These are phyloP conservation scores for Rhinoraja longicauda DNA, from an alignment of 2,797 vertebrate genomes.

Conservation along the genomic window DNA sequence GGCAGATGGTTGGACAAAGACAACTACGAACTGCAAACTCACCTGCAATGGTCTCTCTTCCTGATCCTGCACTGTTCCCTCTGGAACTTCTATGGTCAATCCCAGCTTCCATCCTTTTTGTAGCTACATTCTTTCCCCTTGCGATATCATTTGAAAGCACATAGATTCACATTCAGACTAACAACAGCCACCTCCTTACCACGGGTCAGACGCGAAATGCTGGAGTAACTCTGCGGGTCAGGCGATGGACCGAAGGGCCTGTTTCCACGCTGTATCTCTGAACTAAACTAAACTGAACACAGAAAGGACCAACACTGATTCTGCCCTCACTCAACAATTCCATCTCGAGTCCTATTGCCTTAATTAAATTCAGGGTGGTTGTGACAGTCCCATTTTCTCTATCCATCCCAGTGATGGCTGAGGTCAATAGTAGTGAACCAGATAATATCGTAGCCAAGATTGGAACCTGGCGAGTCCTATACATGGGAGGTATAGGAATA, in stretches of 20 bases:
- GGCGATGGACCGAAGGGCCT: no score
- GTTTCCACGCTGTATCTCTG: background rate
- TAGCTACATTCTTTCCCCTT: background rate
- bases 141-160: background rate
- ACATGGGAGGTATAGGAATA: background rate
- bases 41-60: background rate
- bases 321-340: background rate
- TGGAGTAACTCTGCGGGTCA: no score
- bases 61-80: background rate
- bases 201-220: no score
- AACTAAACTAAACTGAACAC: no score
- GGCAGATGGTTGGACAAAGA: no score
- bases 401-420: background rate
- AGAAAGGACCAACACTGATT: background rate
- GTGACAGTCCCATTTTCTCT: background rate
- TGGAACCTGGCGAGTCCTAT: background rate
- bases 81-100: background rate
- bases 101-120: background rate
- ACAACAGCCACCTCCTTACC: background rate
- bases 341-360: background rate
- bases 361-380: background rate
- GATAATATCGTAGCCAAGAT: background rate
- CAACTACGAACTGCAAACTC: no score
- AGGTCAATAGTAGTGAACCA: background rate
- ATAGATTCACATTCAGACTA: background rate